phyloP scores from a whole-genome alignment of 92 coral and sea anemone species.

The Actinernus sp. region DNA sequence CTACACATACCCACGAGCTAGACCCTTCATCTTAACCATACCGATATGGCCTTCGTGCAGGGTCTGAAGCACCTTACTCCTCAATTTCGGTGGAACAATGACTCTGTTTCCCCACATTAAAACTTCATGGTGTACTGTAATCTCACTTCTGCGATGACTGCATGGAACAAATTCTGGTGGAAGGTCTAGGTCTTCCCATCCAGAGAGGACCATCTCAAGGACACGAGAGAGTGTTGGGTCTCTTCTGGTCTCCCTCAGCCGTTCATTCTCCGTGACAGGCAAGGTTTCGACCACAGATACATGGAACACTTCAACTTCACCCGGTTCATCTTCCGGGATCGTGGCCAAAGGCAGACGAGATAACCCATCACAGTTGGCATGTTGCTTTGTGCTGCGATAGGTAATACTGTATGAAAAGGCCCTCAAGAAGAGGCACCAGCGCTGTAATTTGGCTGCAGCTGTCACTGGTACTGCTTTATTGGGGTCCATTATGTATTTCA shows the following conservation, averaged over 20 bases:
- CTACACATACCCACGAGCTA: conserved; percentile 51
- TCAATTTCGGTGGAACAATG: conserved; percentile 34
- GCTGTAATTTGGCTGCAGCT: conserved; percentile 43
- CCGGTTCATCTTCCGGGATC: conserved; percentile 5
- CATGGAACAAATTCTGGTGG: conserved; percentile 21
- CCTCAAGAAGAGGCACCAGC: conserved; percentile 41
- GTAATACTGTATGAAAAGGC: conserved; percentile 19
- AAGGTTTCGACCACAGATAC: conserved; percentile 30
- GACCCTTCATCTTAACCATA: conserved; percentile 63
- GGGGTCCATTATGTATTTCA: conserved; percentile 43
- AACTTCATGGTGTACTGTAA: conserved; percentile 14
- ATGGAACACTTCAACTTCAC: conserved; percentile 13
- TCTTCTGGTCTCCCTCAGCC: conserved; percentile 33
- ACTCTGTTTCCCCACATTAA: conserved; percentile 53
- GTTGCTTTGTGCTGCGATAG: conserved; percentile 28
- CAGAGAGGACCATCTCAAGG: conserved; percentile 21
- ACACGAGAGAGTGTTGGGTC: conserved; percentile 49
- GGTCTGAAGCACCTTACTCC: conserved; percentile 10
- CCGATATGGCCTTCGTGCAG: conserved; percentile 63
- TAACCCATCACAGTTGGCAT: conserved; percentile 58
- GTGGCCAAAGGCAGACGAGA: conserved; percentile 10
- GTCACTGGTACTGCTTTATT: conserved; percentile 44
- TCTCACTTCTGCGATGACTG: conserved; percentile 10
- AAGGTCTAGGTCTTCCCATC: conserved; percentile 18
- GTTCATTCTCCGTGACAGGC: conserved; percentile 45